Percentiles rank a stretch among this genome's conserved stretches.
These are phyloP conservation scores for Zygothrica quintamaculata DNA, from an alignment of 2,888 invertebrate species.

Conservation along the genomic window DNA sequence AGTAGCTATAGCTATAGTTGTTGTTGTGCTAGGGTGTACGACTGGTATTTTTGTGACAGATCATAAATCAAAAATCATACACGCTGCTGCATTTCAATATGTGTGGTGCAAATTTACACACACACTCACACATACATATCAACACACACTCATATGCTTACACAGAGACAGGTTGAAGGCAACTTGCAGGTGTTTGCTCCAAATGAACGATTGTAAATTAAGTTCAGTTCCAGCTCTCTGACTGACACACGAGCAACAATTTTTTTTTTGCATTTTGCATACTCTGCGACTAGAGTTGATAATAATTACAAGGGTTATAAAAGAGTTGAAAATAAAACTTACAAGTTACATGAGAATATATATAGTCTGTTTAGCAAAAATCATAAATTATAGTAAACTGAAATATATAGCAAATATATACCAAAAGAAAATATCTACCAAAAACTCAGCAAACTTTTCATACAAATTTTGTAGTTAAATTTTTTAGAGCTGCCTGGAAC, in stretches of 20 bases:
- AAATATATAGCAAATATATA: too few species aligned
- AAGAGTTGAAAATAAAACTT: too few species aligned
- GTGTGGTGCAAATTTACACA: too few species aligned
- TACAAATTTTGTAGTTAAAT: too few species aligned
- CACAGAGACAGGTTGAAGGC: constrained; percentile 26
- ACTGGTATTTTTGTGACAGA: constrained; percentile 81
- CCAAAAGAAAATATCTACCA: too few species aligned
- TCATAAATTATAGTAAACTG: too few species aligned
- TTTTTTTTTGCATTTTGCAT: constrained; percentile 13
- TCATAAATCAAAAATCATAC: constrained; percentile 84
- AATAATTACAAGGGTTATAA: background rate
- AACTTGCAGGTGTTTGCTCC: constrained; percentile 72
- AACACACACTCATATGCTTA: constrained; percentile 21
- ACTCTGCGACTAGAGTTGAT: background rate
- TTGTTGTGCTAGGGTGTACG: constrained; percentile 40
- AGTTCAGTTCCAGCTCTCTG: constrained; percentile 56
- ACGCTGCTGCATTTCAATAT: constrained; percentile 73
- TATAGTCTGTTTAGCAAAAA: too few species aligned
- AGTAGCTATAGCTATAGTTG: too few species aligned
- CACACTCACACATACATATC: too few species aligned
- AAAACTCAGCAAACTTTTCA: too few species aligned
- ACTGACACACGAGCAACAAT: constrained; percentile 43
- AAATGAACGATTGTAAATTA: constrained; percentile 77
- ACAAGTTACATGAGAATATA: background rate
- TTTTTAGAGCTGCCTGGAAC: too few species aligned